Conservation (phyloP, 23 tunicate species). For the Halocynthia roretzi region DNA sequence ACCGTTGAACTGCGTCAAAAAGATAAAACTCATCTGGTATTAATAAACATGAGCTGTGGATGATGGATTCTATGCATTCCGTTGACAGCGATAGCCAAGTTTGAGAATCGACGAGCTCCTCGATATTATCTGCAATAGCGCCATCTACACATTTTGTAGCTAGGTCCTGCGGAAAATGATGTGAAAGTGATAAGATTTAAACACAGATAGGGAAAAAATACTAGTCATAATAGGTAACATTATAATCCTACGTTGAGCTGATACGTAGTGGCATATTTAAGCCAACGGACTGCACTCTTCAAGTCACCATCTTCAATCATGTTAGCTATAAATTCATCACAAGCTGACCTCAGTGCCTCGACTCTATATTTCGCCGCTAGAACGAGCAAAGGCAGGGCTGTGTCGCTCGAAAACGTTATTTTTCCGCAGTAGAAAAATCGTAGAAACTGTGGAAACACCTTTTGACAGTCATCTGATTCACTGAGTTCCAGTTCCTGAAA, state of each 20-base stretch:
- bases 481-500: constrained; percentile 72
- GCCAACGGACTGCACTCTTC: constrained; percentile 80
- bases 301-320: constrained; percentile 98
- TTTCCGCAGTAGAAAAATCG: constrained; percentile 96
- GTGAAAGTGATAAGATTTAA: constrained; percentile 6
- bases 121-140: constrained; percentile 84
- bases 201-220: neutral
- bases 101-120: constrained; percentile 78
- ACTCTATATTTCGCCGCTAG: constrained; percentile 81
- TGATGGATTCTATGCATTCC: constrained; percentile 67
- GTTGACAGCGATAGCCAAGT: constrained; percentile 59
- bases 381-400: constrained; percentile 87
- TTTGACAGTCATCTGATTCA: constrained; percentile 85
- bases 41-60: constrained; percentile 64
- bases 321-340: constrained; percentile 85
- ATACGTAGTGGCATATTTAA: constrained; percentile 70
- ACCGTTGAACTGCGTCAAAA: constrained; percentile 77
- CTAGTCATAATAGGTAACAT: neutral
- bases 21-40: constrained; percentile 89
- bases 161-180: constrained; percentile 71
- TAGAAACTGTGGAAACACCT: constrained; percentile 71
- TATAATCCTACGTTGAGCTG: constrained; percentile 48
- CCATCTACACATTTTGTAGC: constrained; percentile 98
- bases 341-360: constrained; percentile 78
- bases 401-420: constrained; percentile 67